These are phyloP conservation scores for Gadus chalcogrammus DNA, from an alignment of 2,113 vertebrate species.

Conservation along the genomic window DNA sequence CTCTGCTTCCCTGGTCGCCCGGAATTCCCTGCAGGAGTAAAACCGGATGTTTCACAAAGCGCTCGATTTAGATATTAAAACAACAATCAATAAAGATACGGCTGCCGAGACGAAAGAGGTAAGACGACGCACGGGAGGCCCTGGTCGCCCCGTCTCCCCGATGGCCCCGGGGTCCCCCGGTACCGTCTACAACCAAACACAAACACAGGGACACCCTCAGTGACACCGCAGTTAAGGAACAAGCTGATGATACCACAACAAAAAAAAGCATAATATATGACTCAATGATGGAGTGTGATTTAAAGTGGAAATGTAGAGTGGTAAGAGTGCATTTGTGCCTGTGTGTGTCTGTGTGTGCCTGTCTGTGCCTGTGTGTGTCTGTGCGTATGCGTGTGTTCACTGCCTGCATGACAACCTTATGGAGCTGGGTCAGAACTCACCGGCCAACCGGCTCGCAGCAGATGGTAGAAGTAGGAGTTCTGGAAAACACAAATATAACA, in stretches of 20 bases:
- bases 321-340: neutral
- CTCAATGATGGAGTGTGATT: no score
- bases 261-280: no score
- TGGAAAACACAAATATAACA: slow-evolving; percentile 39
- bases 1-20: slow-evolving; percentile 68
- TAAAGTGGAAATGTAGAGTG: neutral
- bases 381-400: no score
- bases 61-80: no score
- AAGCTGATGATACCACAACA: no score
- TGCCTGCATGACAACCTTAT: neutral
- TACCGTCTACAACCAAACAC: slow-evolving; percentile 57
- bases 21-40: slow-evolving; percentile 63
- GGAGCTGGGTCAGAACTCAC: slow-evolving; percentile 65
- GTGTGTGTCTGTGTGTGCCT: no score
- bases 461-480: slow-evolving; percentile 76
- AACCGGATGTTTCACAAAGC: neutral
- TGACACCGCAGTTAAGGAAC: neutral
- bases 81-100: no score
- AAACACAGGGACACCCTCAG: neutral
- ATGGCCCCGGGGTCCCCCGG: slow-evolving; percentile 62
- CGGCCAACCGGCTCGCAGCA: slow-evolving; percentile 76
- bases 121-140: slow-evolving; percentile 60
- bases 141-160: slow-evolving; percentile 74
- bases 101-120: neutral
- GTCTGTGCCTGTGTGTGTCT: no score